phyloP scores from a whole-genome alignment of 2,797 vertebrate species.

The Nothura maculosa region DNA sequence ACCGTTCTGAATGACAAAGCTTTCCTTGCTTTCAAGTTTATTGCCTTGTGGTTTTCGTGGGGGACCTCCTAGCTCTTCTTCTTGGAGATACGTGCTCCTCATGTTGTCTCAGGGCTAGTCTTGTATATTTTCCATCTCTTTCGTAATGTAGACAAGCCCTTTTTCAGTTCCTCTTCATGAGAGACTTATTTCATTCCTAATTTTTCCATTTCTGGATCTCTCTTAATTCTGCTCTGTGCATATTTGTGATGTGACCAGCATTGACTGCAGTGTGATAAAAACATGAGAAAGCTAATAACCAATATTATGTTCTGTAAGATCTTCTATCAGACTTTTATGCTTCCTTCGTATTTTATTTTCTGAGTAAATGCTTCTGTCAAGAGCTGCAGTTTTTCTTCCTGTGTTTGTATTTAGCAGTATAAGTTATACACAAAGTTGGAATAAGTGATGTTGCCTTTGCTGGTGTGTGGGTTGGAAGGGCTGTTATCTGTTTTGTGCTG shows the following conservation, averaged over 20 bases:
- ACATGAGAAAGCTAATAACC: background rate
- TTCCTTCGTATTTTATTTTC: background rate
- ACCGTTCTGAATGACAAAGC: background rate
- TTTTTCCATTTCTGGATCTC: background rate
- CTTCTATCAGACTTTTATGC: background rate
- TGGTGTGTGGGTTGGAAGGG: background rate
- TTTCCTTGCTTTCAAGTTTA: background rate
- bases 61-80: background rate
- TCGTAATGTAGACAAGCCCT: background rate
- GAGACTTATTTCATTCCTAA: background rate
- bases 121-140: background rate
- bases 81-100: background rate
- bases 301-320: rapidly evolving
- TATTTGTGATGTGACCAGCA: background rate
- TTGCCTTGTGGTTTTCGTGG: background rate
- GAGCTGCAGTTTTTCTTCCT: background rate
- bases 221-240: background rate
- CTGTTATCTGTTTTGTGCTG: background rate
- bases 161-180: background rate
- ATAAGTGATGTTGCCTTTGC: background rate
- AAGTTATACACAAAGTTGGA: background rate
- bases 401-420: background rate
- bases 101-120: background rate
- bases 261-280: background rate
- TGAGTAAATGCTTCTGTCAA: background rate